Conservation (phyloP, 2,888 invertebrate genomes). For the Augochlorella aurata region DNA sequence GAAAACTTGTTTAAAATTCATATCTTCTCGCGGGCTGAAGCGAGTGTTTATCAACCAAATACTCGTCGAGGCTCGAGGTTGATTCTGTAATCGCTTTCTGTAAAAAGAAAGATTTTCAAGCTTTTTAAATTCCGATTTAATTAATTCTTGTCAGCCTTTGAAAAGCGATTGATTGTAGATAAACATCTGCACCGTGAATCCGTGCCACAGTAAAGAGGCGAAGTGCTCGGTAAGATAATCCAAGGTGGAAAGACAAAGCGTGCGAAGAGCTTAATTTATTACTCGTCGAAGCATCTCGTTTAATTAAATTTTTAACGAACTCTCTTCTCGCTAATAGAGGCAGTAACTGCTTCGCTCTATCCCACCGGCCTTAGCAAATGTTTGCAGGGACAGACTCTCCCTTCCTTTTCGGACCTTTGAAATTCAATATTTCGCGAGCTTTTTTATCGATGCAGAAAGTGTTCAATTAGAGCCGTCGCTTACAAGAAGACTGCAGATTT, state of each 20-base stretch:
- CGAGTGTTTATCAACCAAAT: neutral
- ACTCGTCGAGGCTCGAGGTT: neutral
- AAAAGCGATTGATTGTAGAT: neutral
- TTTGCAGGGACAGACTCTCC: neutral
- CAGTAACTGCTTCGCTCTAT: slow-evolving; percentile 12
- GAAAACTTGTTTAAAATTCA: neutral
- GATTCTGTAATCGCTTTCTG: neutral
- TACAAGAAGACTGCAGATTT: too few relatives aligned
- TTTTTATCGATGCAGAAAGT: neutral
- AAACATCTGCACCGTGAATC: neutral
- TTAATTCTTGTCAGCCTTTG: neutral
- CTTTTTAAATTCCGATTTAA: neutral
- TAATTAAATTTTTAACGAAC: slow-evolving; percentile 42
- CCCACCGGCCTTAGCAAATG: neutral
- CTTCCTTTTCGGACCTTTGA: neutral
- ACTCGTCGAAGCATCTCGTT: slow-evolving; percentile 28
- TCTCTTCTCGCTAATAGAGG: slow-evolving; percentile 15
- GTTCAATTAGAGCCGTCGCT: too few relatives aligned
- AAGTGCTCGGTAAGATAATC: slow-evolving; percentile 12
- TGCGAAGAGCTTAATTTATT: slow-evolving; percentile 27
- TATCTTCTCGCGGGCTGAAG: neutral
- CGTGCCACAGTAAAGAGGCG: neutral
- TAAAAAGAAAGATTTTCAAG: neutral
- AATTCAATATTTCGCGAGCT: neutral
- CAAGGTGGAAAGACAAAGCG: neutral